phyloP scores from a whole-genome alignment of 1,140 invertebrate species.

The Drosophila arizonae region DNA sequence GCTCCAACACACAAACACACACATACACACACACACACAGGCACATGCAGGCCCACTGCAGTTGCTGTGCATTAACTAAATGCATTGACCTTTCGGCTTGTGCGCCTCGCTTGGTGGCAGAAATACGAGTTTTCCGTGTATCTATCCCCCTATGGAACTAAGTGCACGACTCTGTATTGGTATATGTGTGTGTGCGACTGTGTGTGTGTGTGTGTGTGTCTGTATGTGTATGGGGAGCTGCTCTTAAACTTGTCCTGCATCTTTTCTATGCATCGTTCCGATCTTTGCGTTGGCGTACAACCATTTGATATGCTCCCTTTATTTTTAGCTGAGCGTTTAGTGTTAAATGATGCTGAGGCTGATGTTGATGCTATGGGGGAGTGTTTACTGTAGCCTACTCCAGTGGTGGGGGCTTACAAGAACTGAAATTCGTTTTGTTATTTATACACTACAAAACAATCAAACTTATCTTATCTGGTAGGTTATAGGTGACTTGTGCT shows the following conservation, averaged over 20 bases:
- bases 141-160: slow-evolving; percentile 65
- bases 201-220: slow-evolving; percentile 28
- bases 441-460: neutral
- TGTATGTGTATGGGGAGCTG: slow-evolving; percentile 59
- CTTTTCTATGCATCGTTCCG: slow-evolving; percentile 68
- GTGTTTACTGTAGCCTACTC: neutral
- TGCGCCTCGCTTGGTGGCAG: slow-evolving; percentile 64
- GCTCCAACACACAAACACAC: slow-evolving; percentile 34
- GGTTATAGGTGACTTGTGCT: slow-evolving; percentile 7
- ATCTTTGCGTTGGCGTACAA: slow-evolving; percentile 57
- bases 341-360: slow-evolving; percentile 17
- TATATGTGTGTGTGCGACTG: slow-evolving; percentile 19
- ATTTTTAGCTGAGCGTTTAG: slow-evolving; percentile 63
- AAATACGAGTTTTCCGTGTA: slow-evolving; percentile 79
- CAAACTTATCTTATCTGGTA: slow-evolving; percentile 1
- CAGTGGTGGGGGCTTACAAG: neutral
- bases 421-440: neutral
- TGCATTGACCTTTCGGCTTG: slow-evolving; percentile 75
- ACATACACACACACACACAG: slow-evolving; percentile 38
- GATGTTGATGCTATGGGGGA: slow-evolving; percentile 22
- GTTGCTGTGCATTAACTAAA: slow-evolving; percentile 72
- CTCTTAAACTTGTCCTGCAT: slow-evolving; percentile 79
- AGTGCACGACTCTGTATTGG: slow-evolving; percentile 49
- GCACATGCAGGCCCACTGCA: slow-evolving; percentile 31
- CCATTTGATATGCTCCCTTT: slow-evolving; percentile 76